Percentiles rank a stretch among this genome's conserved stretches.
Evolutionary conservation across 2,888 invertebrate genomes (phyloP).

Genomic region (Leptopilina drosophilae): DNA sequence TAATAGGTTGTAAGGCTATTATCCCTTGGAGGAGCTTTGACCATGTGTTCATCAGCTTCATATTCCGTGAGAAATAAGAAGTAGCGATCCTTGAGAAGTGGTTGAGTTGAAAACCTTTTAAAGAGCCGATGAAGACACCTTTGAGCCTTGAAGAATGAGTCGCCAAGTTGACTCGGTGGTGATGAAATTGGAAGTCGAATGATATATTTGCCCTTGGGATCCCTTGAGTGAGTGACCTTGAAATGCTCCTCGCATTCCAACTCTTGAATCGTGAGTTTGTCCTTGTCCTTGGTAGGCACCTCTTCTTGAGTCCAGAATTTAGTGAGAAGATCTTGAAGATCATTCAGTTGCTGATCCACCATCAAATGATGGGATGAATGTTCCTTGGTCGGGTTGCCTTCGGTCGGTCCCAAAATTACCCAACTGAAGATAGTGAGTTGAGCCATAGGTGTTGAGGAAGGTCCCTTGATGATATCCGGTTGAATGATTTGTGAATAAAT

Average conservation of each 20-base stretch:
- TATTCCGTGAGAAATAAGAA: background rate
- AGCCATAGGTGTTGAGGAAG: background rate
- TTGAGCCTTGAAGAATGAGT: background rate
- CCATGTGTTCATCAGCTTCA: background rate
- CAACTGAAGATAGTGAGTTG: background rate
- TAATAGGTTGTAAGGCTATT: background rate
- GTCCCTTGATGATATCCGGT: background rate
- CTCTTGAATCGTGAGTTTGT: background rate
- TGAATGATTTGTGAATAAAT: background rate
- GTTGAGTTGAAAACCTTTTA: background rate
- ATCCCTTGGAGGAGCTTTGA: background rate
- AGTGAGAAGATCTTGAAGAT: background rate
- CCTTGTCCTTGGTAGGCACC: background rate
- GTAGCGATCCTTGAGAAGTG: background rate
- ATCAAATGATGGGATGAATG: background rate
- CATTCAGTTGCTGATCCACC: background rate
- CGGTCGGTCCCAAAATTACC: background rate
- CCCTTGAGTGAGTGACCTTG: background rate
- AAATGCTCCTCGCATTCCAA: conserved; percentile 1
- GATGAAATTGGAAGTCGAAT: background rate
- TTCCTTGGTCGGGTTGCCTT: background rate
- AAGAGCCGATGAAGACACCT: background rate
- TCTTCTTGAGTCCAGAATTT: background rate
- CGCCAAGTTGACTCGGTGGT: background rate
- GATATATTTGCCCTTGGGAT: no score